phyloP scores from a whole-genome alignment of 1,140 invertebrate genomes.

The Aculops lycopersici region DNA sequence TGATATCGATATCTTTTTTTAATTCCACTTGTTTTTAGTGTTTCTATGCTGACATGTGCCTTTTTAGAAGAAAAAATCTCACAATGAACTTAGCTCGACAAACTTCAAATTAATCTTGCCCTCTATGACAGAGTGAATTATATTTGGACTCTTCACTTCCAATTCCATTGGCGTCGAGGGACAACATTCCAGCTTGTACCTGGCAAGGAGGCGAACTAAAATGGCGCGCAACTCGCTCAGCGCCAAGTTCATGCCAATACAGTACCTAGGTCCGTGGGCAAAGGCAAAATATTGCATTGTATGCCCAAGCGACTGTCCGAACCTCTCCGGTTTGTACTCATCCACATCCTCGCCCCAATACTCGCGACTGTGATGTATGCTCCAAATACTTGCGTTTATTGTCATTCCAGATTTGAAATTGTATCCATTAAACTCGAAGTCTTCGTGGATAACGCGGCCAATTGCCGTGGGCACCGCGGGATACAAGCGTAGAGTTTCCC shows the following conservation, averaged over 20 bases:
- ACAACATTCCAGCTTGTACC: neutral
- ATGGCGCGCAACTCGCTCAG: conserved; percentile 12
- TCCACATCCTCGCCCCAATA: neutral
- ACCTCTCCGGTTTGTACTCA: conserved; percentile 11
- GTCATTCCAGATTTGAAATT: conserved; percentile 1
- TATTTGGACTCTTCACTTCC: neutral
- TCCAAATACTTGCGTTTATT: neutral
- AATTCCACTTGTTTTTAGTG: too few species aligned
- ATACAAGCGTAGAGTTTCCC: neutral
- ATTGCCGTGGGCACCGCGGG: neutral
- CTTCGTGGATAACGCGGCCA: neutral
- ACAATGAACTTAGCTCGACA: too few species aligned
- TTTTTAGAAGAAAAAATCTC: too few species aligned
- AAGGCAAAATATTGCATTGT: conserved; percentile 15
- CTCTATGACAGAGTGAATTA: neutral
- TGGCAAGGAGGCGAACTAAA: neutral
- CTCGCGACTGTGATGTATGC: conserved; percentile 1
- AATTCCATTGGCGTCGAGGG: neutral
- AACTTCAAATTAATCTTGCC: neutral
- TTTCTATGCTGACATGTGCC: too few species aligned
- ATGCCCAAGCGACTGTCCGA: conserved; percentile 13
- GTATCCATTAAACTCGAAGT: neutral
- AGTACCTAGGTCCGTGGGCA: conserved; percentile 15
- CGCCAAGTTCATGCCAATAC: conserved; percentile 15
- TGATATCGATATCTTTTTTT: too few species aligned